These are phyloP conservation scores for Bursaphelenchus okinawaensis DNA, from an alignment of 2,888 invertebrate species.

Conservation along the genomic window DNA sequence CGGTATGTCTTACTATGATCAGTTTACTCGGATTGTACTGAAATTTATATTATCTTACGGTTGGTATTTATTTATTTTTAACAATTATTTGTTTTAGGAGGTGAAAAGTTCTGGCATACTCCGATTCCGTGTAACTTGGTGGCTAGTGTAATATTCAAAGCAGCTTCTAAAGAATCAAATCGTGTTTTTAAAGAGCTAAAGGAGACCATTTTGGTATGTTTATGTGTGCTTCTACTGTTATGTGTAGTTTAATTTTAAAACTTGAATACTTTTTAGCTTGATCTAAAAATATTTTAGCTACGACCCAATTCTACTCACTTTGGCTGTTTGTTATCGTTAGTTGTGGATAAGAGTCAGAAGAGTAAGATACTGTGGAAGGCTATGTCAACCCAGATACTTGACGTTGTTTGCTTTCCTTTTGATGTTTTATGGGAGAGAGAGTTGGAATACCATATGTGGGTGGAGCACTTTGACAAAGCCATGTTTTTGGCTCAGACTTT, in stretches of 20 bases:
- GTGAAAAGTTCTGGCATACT: background rate
- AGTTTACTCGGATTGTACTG: background rate
- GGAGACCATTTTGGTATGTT: background rate
- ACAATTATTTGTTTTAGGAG: background rate
- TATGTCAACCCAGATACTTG: background rate
- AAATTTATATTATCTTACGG: too few relatives aligned
- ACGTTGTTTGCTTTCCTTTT: background rate
- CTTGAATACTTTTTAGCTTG: too few relatives aligned
- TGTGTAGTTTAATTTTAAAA: too few relatives aligned
- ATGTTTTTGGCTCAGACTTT: background rate
- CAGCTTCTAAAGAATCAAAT: background rate
- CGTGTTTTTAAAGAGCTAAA: background rate
- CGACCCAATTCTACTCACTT: background rate
- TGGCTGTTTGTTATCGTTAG: background rate
- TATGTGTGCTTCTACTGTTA: too few relatives aligned
- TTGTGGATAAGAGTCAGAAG: background rate
- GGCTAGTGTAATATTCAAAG: background rate
- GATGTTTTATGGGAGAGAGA: background rate
- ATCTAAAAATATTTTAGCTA: too few relatives aligned
- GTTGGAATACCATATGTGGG: background rate
- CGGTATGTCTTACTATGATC: background rate
- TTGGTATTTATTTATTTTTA: too few relatives aligned
- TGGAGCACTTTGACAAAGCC: background rate
- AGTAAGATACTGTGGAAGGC: background rate
- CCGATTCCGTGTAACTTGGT: background rate